Base-by-base conservation (phyloP, 2,113 vertebrate species). In the Hydrolagus affinis region DNA sequence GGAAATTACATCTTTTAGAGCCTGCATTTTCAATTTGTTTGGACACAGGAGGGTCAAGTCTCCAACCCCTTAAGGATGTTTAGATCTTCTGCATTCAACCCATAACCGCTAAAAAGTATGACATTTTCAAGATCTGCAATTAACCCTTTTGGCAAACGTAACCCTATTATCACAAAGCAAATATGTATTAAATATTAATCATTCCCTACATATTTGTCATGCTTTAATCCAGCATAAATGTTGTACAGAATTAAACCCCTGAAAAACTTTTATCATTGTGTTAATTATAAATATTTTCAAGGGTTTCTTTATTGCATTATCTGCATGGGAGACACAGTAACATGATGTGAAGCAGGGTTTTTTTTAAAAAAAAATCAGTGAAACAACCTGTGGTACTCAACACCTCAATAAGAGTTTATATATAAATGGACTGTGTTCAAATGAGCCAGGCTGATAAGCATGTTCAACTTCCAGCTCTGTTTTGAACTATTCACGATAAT, bases 1-100 rank as follows among this genome's bases (percentile, higher is more conserved):
- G 78, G 25, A 66, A 83, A 66, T 68, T 83, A 83, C 78, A 83
- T 83, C 60, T 83, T 83, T 66, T 64, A 15, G 62, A 66, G 25
- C 78, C 62, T 83, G 78, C 17, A 17, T 83, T 83, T 83, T 68
- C 78, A 83, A 83, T 83, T 83, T 83, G 30, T 60, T 66, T 21
- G 78, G 78, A 83, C 78, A 83, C 11, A 10, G 15, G 25, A 83
- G 78, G 78, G 78, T 83, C 78, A 83, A 30, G 78, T 83, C 8
- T 68, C 62, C 60, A 23, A 83, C 78, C 60, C 62, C 17, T 83
- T 64, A 32, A n/a, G 62, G 60, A 83, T 83, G 59, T 83, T 83
- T 30, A 32, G 12, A 8, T 2, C 11, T 80, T 83, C 21, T 32
- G 30, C 32, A 83, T 83, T 68, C 25, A 83, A 19, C 62, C 62